Percentiles rank a stretch among this genome's conserved stretches.
Conservation (phyloP, 2,888 invertebrate species). For the Zaprionus obscuricornis region DNA sequence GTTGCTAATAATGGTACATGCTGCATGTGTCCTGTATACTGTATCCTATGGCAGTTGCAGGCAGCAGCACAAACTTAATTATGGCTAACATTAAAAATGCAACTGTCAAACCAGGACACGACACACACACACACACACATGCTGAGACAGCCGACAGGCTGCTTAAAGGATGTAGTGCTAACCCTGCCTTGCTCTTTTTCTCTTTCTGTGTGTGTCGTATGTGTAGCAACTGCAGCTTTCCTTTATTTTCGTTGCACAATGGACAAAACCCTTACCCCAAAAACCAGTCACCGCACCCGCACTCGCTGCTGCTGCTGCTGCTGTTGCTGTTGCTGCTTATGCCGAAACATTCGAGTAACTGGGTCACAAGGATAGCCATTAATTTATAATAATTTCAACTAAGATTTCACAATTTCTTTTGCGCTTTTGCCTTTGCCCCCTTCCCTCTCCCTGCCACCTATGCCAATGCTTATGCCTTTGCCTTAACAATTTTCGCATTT, state of each 20-base stretch:
- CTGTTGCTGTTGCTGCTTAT: slow-evolving; percentile 51
- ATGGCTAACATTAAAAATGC: slow-evolving; percentile 74
- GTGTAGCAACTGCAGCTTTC: slow-evolving; percentile 41
- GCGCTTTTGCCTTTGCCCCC: slow-evolving; percentile 4
- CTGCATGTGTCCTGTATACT: no score
- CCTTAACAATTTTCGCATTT: slow-evolving; percentile 75
- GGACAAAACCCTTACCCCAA: no score
- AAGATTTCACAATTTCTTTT: slow-evolving; percentile 78
- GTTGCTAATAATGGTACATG: no score
- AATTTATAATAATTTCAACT: slow-evolving; percentile 79
- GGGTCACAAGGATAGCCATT: slow-evolving; percentile 77
- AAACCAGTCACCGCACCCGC: no score
- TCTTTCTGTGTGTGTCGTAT: slow-evolving; percentile 30
- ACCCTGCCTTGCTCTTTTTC: slow-evolving; percentile 2
- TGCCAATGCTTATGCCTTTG: slow-evolving; percentile 32
- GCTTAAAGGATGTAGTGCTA: slow-evolving; percentile 60
- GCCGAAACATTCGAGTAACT: slow-evolving; percentile 68
- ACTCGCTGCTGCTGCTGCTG: slow-evolving; percentile 6
- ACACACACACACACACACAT: slow-evolving; percentile 1
- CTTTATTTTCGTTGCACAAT: slow-evolving; percentile 59
- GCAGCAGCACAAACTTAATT: slow-evolving; percentile 70
- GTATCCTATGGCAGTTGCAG: slow-evolving; percentile 10
- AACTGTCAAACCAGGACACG: slow-evolving; percentile 67
- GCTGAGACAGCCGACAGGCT: slow-evolving; percentile 28
- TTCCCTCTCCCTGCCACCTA: not conserved